These are phyloP conservation scores for Phalacrocorax brasilianus DNA, from an alignment of 2,113 vertebrate species.

Conservation along the genomic window DNA sequence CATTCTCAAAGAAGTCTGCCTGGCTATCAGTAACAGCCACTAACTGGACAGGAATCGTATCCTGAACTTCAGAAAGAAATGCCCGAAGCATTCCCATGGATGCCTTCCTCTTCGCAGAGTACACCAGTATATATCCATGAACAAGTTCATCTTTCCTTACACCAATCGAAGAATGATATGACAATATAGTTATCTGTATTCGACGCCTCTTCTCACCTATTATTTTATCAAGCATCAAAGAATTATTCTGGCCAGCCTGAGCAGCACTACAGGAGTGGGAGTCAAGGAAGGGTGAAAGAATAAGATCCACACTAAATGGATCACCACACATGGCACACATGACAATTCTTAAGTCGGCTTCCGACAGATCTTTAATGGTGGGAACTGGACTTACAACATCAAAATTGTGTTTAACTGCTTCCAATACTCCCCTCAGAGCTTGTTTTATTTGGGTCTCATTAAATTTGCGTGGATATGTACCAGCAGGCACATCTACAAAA, in stretches of 20 bases:
- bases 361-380: constrained; percentile 93
- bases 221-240: constrained; percentile 95
- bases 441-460: constrained; percentile 97
- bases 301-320: constrained; percentile 97
- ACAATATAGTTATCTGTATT: constrained; percentile 95
- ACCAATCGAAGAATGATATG: constrained; percentile 96
- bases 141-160: constrained; percentile 97
- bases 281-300: constrained; percentile 96
- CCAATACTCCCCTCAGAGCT: constrained; percentile 90
- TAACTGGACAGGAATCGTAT: constrained; percentile 96
- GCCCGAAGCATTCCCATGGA: constrained; percentile 98
- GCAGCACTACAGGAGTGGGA: constrained; percentile 95
- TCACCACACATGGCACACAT: constrained; percentile 99
- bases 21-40: constrained; percentile 98
- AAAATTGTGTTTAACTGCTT: constrained; percentile 92
- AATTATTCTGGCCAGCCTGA: constrained; percentile 94
- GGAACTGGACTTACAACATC: constrained; percentile 90
- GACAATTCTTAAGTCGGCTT: constrained; percentile 94
- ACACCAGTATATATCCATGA: constrained; percentile 98
- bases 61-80: constrained; percentile 95
- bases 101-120: constrained; percentile 94
- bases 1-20: constrained; percentile 98
- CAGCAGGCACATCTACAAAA: constrained; percentile 92
- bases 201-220: constrained; percentile 91
- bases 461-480: constrained; percentile 93